Evolutionary conservation across 1,140 invertebrate species (phyloP).

Genomic region (Coptotermes formosanus): DNA sequence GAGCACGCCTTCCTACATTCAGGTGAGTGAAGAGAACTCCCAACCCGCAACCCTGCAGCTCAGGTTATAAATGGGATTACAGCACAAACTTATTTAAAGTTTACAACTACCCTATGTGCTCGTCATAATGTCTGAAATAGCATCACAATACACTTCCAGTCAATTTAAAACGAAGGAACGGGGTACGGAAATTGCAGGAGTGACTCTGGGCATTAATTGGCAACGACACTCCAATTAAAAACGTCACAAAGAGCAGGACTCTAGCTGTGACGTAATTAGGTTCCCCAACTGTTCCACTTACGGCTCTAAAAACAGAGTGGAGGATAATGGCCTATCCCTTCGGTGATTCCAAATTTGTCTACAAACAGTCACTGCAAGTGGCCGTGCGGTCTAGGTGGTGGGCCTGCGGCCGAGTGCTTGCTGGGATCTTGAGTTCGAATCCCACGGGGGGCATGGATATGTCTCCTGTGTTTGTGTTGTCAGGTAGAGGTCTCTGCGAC

Average conservation of each 20-base stretch:
- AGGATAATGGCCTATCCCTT: no score
- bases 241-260: neutral
- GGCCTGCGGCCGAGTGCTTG: no score
- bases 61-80: neutral
- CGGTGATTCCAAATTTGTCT: no score
- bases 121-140: neutral
- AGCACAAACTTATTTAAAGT: slow-evolving; percentile 9
- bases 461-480: no score
- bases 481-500: no score
- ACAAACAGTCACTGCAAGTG: no score
- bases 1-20: neutral
- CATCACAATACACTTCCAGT: neutral
- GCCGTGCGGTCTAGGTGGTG: no score
- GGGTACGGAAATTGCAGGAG: neutral
- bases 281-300: no score
- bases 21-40: neutral
- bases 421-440: no score
- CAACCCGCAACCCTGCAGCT: neutral
- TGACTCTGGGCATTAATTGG: neutral
- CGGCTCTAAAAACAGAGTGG: no score
- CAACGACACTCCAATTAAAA: neutral
- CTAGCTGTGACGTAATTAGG: no score
- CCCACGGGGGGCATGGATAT: no score
- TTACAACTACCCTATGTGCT: neutral
- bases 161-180: neutral